phyloP scores from a whole-genome alignment of 2,797 vertebrate genomes.

The Pangasius sanitwongsei region DNA sequence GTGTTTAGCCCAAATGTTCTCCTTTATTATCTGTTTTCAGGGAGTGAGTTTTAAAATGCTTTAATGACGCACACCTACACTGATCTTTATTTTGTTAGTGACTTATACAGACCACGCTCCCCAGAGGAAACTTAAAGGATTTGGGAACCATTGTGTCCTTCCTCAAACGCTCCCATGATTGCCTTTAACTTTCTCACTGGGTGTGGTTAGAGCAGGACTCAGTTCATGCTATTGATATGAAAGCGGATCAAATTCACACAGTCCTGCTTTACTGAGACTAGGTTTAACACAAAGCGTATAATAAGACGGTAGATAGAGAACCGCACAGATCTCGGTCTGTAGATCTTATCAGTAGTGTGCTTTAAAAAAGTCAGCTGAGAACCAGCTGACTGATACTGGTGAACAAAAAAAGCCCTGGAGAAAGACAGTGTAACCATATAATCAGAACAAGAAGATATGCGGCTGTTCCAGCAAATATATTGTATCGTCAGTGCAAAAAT shows the following conservation, averaged over 20 bases:
- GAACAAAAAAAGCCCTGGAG: neutral
- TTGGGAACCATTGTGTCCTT: neutral
- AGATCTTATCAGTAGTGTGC: neutral
- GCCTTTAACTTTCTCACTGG: slow-evolving; percentile 26
- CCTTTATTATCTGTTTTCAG: neutral
- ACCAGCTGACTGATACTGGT: neutral
- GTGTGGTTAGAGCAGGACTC: slow-evolving; percentile 26
- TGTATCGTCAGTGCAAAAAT: neutral
- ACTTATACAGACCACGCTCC: slow-evolving; percentile 24
- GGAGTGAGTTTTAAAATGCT: neutral
- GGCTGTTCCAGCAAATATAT: neutral
- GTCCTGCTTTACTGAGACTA: slow-evolving; percentile 14
- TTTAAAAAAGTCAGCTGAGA: neutral
- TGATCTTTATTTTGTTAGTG: neutral
- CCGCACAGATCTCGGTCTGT: neutral
- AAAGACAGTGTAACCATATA: neutral
- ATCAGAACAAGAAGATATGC: neutral
- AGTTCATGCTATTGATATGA: slow-evolving; percentile 32
- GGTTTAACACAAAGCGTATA: neutral
- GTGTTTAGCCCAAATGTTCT: neutral
- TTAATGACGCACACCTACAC: neutral
- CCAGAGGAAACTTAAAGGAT: slow-evolving; percentile 13
- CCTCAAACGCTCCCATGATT: neutral
- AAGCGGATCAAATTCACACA: slow-evolving; percentile 43
- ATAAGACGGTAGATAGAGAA: neutral